Conservation (phyloP, 1,140 invertebrate genomes). For the Mactra quadrangularis region DNA sequence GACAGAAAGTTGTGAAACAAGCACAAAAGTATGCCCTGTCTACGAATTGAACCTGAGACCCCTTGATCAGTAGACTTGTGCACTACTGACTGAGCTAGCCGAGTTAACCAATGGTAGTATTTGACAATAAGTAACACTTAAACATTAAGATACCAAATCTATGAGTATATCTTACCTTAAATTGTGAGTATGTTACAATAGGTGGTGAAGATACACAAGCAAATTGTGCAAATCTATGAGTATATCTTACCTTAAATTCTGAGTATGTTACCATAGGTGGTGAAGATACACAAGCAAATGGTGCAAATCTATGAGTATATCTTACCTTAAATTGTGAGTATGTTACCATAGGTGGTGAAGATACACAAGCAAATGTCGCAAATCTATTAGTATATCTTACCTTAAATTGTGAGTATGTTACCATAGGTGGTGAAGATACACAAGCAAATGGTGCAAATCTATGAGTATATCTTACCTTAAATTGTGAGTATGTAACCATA, state of each 20-base stretch:
- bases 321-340: too few species aligned
- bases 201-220: conserved; percentile 93
- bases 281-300: conserved; percentile 91
- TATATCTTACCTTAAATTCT: conserved; percentile 87
- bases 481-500: conserved; percentile 94
- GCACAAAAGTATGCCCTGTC: too few species aligned
- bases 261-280: conserved; percentile 95
- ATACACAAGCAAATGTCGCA: conserved; percentile 91
- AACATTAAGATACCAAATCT: conserved; percentile 91
- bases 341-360: conserved; percentile 94
- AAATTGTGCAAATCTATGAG: too few species aligned
- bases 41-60: too few species aligned
- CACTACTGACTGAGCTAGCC: too few species aligned
- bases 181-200: conserved; percentile 94
- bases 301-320: too few species aligned
- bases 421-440: conserved; percentile 94
- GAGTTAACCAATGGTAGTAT: too few species aligned
- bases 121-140: conserved; percentile 94
- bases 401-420: conserved; percentile 94
- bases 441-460: conserved; percentile 94
- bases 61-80: too few species aligned
- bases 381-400: too few species aligned
- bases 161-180: conserved; percentile 83
- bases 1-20: too few species aligned
- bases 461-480: conserved; percentile 87